phyloP scores from a whole-genome alignment of 2,888 invertebrate species.

The Thecocarcelia acutangulata region DNA sequence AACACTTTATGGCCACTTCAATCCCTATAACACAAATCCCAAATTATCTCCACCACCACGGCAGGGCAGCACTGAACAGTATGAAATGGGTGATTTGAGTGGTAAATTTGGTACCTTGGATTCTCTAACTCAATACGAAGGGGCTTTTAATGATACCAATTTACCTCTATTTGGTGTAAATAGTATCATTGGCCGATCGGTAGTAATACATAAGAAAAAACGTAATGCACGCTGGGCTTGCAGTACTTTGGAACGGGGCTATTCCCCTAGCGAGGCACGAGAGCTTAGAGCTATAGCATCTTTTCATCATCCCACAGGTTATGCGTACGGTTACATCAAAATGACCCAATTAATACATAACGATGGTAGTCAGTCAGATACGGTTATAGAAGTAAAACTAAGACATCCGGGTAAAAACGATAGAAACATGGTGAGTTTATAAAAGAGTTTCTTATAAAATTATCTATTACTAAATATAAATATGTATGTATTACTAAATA shows the following conservation, averaged over 20 bases:
- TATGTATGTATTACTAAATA: neutral
- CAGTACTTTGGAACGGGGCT: slow-evolving; percentile 91
- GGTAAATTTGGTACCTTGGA: slow-evolving; percentile 92
- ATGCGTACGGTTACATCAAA: slow-evolving; percentile 91
- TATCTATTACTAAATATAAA: neutral
- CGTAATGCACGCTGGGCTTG: slow-evolving; percentile 90
- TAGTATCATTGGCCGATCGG: slow-evolving; percentile 92
- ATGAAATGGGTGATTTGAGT: slow-evolving; percentile 92
- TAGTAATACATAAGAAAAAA: slow-evolving; percentile 89
- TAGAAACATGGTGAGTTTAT: slow-evolving; percentile 86
- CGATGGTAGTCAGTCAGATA: slow-evolving; percentile 93
- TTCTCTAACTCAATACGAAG: slow-evolving; percentile 84
- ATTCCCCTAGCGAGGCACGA: slow-evolving; percentile 92
- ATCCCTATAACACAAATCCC: slow-evolving; percentile 89
- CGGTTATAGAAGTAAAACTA: slow-evolving; percentile 93
- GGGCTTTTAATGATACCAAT: slow-evolving; percentile 89
- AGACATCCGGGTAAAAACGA: slow-evolving; percentile 93
- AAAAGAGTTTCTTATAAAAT: neutral
- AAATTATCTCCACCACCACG: slow-evolving; percentile 84
- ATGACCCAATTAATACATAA: slow-evolving; percentile 94
- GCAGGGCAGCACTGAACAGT: slow-evolving; percentile 91
- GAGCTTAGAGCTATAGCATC: slow-evolving; percentile 93
- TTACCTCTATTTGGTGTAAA: slow-evolving; percentile 90
- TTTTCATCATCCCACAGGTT: slow-evolving; percentile 92
- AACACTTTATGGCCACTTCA: slow-evolving; percentile 92